A percentile compares a stretch with the other conserved stretches of the same genome.
Conservation (phyloP, 2,888 invertebrate genomes). For the Papilio demoleus region DNA sequence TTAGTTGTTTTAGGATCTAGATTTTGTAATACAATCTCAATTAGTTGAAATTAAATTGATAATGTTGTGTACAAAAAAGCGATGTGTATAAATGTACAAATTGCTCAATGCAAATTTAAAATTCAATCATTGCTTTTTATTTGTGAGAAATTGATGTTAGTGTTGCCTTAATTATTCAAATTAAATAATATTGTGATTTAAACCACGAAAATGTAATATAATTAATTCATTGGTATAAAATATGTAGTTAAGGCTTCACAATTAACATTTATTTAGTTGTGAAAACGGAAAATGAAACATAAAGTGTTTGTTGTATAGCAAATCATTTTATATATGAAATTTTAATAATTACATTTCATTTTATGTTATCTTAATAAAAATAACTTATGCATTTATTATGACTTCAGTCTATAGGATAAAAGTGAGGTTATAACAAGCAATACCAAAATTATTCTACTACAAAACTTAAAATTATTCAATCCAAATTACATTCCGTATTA, state of each 20-base stretch:
- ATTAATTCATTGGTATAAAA: slow-evolving; percentile 9
- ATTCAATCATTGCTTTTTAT: not conserved
- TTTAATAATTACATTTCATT: not conserved
- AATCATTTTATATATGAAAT: not conserved
- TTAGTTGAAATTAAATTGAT: not conserved
- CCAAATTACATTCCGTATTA: no score
- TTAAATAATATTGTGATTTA: slow-evolving; percentile 14
- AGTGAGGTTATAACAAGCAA: not conserved
- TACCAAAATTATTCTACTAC: no score
- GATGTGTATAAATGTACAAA: slow-evolving; percentile 7
- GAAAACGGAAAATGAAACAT: not conserved
- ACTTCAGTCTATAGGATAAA: not conserved
- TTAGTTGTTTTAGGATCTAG: slow-evolving; percentile 20
- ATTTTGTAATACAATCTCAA: slow-evolving; percentile 24
- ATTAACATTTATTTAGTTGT: not conserved
- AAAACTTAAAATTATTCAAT: no score
- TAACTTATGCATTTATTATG: not conserved
- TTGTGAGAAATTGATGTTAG: not conserved
- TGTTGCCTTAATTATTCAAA: not conserved
- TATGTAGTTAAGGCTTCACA: slow-evolving; percentile 9
- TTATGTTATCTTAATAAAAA: not conserved
- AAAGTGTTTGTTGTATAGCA: not conserved
- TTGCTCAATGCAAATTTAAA: slow-evolving; percentile 2
- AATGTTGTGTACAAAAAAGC: not conserved
- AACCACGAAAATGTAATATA: slow-evolving; percentile 7